Evolutionary conservation across 1,140 invertebrate genomes (phyloP), one percentile per base, ranked within the genome.

Genomic region (Sinella curviseta): DNA sequence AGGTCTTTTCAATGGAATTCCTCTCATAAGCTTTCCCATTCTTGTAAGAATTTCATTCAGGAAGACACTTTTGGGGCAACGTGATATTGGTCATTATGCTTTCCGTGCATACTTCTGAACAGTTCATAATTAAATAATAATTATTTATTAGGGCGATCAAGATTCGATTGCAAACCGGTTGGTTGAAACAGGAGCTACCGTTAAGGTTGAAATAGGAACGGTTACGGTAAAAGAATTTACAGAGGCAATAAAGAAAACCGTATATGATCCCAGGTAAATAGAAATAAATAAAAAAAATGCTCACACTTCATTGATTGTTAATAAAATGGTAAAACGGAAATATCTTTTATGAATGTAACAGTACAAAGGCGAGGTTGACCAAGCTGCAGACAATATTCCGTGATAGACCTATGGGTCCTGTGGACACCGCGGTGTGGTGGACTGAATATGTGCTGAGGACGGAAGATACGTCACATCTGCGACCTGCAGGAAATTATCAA

Each of bases 361-460:
- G 31, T 70, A 31, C 30, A 12, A 81, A 78, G 67, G 33, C 48
- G 57, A 77, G 77, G 34, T 73, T 79, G 16, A 2, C 55, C 26
- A 67, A 74, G 48, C 16, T 67, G 0, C 79, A 67, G 1, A 76
- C n/a, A 31, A 20, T 60, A 1, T 81, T 80, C 48, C 67, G 34
- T 4, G 84, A 84, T 60, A 78, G 80, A 55, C 80, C 79, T 1
- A 28, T 48, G 4, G 73, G 31, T n/a, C 78, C 83, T 16, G 14
- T 82, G 3, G 78, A 84, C 2, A 77, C 60, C 0, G 82, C 83
- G 12, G 39, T 83, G 30, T 82, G 78, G 74, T 84, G 84, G 84
- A 82, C 81, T 31, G 83, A 84, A 48, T 84, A 84, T 36, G 77
- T 83, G 36, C 20, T 84, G 4, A 67, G 84, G 36, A 73, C 81